phyloP scores from a whole-genome alignment of 2,113 vertebrate species.

The Ornithorhynchus anatinus region DNA sequence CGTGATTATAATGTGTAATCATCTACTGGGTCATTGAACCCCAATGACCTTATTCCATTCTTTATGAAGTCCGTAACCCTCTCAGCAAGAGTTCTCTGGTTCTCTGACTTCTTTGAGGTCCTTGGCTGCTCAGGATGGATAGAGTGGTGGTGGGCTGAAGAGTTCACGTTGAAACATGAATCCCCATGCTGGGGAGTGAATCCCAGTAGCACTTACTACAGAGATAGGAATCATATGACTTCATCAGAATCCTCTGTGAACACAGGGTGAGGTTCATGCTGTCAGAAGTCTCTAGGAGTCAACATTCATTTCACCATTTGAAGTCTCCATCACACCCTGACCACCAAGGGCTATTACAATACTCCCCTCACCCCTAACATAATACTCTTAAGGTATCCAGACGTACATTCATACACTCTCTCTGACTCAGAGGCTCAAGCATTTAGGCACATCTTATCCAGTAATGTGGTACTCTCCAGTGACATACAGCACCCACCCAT shows the following conservation, averaged over 20 bases:
- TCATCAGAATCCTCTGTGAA: slow-evolving; percentile 25
- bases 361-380: fast-evolving
- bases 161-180: slow-evolving; percentile 6
- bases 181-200: not conserved
- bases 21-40: not conserved
- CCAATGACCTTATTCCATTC: fast-evolving
- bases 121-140: too few species aligned
- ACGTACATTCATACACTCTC: too few species aligned
- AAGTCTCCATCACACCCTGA: too few species aligned
- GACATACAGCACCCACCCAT: too few species aligned
- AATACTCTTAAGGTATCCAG: too few species aligned
- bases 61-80: not conserved
- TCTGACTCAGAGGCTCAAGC: too few species aligned
- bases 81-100: not conserved
- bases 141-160: not conserved
- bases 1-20: not conserved
- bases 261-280: not conserved
- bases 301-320: not conserved
- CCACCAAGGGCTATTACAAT: too few species aligned
- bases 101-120: too few species aligned
- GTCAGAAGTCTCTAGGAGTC: not conserved
- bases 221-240: not conserved
- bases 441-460: too few species aligned
- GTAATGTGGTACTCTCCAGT: too few species aligned
- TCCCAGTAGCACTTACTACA: not conserved